Base-by-base conservation (phyloP, 1,140 invertebrate species). In the Drosophila prosaltans region DNA sequence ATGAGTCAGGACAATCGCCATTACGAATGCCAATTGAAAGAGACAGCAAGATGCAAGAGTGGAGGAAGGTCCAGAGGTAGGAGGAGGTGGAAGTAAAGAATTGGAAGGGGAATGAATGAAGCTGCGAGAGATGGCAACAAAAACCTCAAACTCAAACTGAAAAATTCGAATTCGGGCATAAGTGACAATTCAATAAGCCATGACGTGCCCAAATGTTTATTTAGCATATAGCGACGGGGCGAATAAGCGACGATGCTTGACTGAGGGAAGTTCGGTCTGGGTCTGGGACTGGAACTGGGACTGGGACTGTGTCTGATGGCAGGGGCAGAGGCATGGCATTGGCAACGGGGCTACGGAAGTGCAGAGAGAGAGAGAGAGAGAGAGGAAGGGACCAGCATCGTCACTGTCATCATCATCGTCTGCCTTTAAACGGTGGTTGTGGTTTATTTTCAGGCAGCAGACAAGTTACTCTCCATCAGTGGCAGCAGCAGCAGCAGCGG, bases 101-200 rank as follows among this genome's bases (percentile, higher is more conserved):
- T 16, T 45, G 45, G 30, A 54, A 41, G 21, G 45, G 65, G 43
- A n/a, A 45, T 58, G 10, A 32, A 39, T 30, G 28, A 7, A 40
- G 26, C 26, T 16, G 69, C 55, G 66, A 51, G 45, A 51, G 45
- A 77, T 78, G 78, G 81, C 81, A 85, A 85, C 81, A 78, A 69
- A 82, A 83, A 83, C 81, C 45, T 83, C 71, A 81, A 72, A 72
- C 51, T 54, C 51, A 76, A 76, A 76, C 74, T 76, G 65, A 40
- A 76, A 59, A 76, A 55, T 76, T 76, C 74, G 73, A 86, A 88
- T 86, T 88, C 78, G 75, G 80, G 88, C 83, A 83, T 91, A 91
- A 91, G 80, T 91, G 88, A 91, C 88, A 91, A 91, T 91, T 91
- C 88, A 91, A 91, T 91, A 91, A 91, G 88, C 85, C 85, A 90